These are phyloP conservation scores for Arctopsyche grandis DNA, from an alignment of 1,140 invertebrate genomes.

Conservation along the genomic window DNA sequence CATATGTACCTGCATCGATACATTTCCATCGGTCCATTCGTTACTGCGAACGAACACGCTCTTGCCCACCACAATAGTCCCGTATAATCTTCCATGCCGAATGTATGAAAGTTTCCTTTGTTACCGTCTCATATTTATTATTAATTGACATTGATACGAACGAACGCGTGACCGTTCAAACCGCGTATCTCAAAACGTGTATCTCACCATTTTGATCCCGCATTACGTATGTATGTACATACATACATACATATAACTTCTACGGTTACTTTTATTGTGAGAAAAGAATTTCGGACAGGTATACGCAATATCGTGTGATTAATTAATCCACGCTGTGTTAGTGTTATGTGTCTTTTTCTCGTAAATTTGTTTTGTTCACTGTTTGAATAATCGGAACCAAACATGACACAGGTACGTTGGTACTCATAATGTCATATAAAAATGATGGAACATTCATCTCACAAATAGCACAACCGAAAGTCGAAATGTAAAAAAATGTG, in stretches of 20 bases:
- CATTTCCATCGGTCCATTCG: not conserved
- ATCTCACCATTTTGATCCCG: not conserved
- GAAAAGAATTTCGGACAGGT: not conserved
- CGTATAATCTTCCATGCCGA: too few relatives aligned
- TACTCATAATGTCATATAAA: too few relatives aligned
- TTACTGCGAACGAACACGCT: not conserved
- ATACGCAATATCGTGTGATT: not conserved
- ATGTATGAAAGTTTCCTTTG: not conserved
- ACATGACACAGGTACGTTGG: too few relatives aligned
- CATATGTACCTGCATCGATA: not conserved
- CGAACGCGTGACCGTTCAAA: slow-evolving; percentile 12
- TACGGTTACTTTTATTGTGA: slow-evolving; percentile 1
- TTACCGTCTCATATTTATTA: not conserved
- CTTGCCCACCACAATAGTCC: not conserved
- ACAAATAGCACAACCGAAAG: too few relatives aligned
- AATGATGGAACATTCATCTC: too few relatives aligned
- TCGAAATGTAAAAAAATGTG: too few relatives aligned
- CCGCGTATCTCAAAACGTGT: slow-evolving; percentile 1
- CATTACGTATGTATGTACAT: too few relatives aligned
- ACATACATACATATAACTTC: too few relatives aligned
- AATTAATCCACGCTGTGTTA: too few relatives aligned
- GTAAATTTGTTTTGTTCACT: too few relatives aligned
- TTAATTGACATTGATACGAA: slow-evolving; percentile 20
- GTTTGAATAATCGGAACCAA: too few relatives aligned
- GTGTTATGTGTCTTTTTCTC: too few relatives aligned